Evolutionary conservation across 2,888 invertebrate species (phyloP).

Genomic region (Temnothorax unifasciatus): DNA sequence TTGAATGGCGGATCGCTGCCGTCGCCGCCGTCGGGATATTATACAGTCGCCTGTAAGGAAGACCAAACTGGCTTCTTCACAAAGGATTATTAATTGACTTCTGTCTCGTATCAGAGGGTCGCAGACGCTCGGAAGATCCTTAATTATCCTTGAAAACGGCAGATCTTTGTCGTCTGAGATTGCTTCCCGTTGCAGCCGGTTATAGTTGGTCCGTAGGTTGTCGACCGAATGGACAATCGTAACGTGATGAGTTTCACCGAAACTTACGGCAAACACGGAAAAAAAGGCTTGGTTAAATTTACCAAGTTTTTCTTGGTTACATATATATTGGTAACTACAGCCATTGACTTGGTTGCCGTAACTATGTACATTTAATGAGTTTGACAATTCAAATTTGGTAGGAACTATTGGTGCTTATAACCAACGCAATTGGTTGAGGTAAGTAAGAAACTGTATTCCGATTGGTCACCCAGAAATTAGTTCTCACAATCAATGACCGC

Average conservation of each 20-base stretch:
- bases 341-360: too few species aligned
- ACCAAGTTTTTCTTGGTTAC: too few species aligned
- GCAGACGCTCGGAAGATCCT: conserved; percentile 74
- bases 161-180: conserved; percentile 72
- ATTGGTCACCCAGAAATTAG: too few species aligned
- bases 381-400: too few species aligned
- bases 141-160: conserved; percentile 77
- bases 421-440: too few species aligned
- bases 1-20: conserved; percentile 70
- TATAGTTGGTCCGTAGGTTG: conserved; percentile 49
- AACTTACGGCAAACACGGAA: background rate
- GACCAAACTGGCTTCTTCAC: conserved; percentile 76
- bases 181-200: conserved; percentile 49
- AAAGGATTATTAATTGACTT: conserved; percentile 79
- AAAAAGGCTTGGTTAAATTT: too few species aligned
- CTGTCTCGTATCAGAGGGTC: conserved; percentile 76
- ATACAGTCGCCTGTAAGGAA: conserved; percentile 73
- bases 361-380: too few species aligned
- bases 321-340: too few species aligned
- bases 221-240: conserved; percentile 38
- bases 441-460: too few species aligned
- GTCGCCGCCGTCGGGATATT: conserved; percentile 67
- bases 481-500: too few species aligned
- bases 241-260: conserved; percentile 34
- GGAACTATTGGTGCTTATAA: too few species aligned